A percentile compares a stretch with the other conserved stretches of the same genome.
These are phyloP conservation scores for Helostoma temminkii DNA, from an alignment of 2,797 vertebrate genomes.

Conservation along the genomic window DNA sequence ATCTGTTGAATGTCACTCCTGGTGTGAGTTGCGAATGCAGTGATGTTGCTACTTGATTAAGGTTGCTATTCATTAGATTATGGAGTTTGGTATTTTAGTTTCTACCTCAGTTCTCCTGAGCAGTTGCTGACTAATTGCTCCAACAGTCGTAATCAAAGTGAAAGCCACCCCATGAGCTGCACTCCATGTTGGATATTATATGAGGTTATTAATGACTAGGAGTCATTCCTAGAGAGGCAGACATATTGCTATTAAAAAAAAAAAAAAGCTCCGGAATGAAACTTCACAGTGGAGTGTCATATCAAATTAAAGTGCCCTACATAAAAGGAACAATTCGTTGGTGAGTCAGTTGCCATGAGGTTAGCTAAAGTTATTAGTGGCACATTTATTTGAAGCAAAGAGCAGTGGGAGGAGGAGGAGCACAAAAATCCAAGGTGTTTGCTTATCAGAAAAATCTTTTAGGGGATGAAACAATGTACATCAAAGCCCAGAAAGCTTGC, in stretches of 20 bases:
- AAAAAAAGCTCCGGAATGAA: slow-evolving; percentile 18
- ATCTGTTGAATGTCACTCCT: slow-evolving; percentile 58
- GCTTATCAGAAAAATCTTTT: slow-evolving; percentile 31
- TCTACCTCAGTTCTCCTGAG: slow-evolving; percentile 14
- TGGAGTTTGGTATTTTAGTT: slow-evolving; percentile 24
- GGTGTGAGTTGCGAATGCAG: slow-evolving; percentile 32
- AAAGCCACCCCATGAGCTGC: slow-evolving; percentile 27
- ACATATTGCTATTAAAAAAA: neutral
- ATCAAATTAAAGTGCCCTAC: slow-evolving; percentile 33
- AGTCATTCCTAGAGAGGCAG: slow-evolving; percentile 28
- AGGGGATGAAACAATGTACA: slow-evolving; percentile 25
- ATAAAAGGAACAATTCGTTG: slow-evolving; percentile 35
- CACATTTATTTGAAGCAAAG: slow-evolving; percentile 54
- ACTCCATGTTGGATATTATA: slow-evolving; percentile 15
- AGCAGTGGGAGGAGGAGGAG: slow-evolving; percentile 28
- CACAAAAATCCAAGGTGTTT: slow-evolving; percentile 33
- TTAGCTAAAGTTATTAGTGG: slow-evolving; percentile 51
- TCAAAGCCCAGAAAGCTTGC: slow-evolving; percentile 28
- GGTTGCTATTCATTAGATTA: slow-evolving; percentile 10
- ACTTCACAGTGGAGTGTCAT: slow-evolving; percentile 23
- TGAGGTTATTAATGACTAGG: slow-evolving; percentile 32
- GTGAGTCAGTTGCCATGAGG: slow-evolving; percentile 42
- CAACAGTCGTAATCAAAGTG: slow-evolving; percentile 36
- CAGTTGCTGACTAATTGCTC: slow-evolving; percentile 37
- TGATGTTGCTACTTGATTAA: slow-evolving; percentile 31